Evolutionary conservation across 1,140 invertebrate species (phyloP), one percentile per base, ranked within the genome.

Genomic region (Mizuhopecten yessoensis): DNA sequence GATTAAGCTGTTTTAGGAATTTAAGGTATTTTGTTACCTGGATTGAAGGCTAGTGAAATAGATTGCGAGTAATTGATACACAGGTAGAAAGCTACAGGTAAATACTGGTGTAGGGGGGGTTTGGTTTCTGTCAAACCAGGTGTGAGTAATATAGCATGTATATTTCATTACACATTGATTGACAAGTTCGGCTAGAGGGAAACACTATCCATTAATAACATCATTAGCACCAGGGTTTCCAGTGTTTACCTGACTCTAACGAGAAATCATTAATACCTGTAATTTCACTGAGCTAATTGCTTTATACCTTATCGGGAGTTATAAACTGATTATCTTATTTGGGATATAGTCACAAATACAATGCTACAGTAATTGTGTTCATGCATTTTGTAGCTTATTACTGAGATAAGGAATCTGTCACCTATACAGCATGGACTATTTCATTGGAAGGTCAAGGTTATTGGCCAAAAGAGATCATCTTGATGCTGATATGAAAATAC

Each of bases 91-190:
- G 0, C 42, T 15, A 45, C 42, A 45, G 42, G 42, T 45, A 15
- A 17, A 17, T n/a, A 17, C 57, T 29, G 57, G 11, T 75, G 57
- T 1, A 29, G 57, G 57, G 5, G 3, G 1, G 57, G 57, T 75
- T 75, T 29, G n/a, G 57, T 75, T 75, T 29, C 1, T 75, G 20
- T 75, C 57, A 75, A 3, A 57, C 0, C 5, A 13, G 23, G 11
- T 49, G 23, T 75, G 57, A 75, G 57, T 75, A 75, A 75, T 75
- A 75, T 5, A 13, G 23, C 57, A 75, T 75, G 57, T 75, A 75
- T 75, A 75, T 75, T 75, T 75, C 57, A 75, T 75, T 75, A 75
- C n/a, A 75, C 57, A 75, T 75, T 75, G 57, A 75, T 75, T 75
- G 57, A 75, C 57, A 75, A 17, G 57, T 75, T 29, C 23, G 11